Evolutionary conservation across 2,888 invertebrate genomes (phyloP), one percentile per base, ranked within the genome.

Genomic region (Congeria kusceri): DNA sequence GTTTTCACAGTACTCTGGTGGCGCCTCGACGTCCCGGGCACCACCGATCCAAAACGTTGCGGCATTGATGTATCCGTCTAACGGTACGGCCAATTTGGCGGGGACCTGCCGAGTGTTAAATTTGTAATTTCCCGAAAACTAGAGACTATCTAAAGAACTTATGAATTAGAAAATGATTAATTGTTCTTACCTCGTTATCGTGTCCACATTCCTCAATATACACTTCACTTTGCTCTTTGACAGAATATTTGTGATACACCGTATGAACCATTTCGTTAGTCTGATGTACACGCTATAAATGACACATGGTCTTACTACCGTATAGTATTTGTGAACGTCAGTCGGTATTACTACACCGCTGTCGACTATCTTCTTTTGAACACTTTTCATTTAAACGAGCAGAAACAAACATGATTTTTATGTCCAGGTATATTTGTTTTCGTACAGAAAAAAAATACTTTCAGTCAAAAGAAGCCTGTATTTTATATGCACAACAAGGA

Each of bases 81-180:
- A 39, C 39, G 39, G 39, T 15, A n/a, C 53, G 46, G 46, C 53
- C 68, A 75, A 64, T 72, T 75, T 81, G 61, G 71, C 56, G 58
- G 66, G 81, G 68, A 81, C 81, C 81, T 81, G 81, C 65, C 77
- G 63, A 59, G 58, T 53, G 67, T 62, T 70, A 80, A 64, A 74
- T 63, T 61, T 70, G 74, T 74, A 62, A 77, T 77, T 81, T 74
- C 74, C 61, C 68, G 64, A 63, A 56, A 53, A 53, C 57, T 7
- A 47, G 23, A 20, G 23, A 46, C n/a, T 53, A 44, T 64, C 20
- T 47, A 58, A 49, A 47, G 13, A 63, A 78, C 59, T 57, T 23
- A 70, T 73, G 57, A 69, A 73, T 73, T 29, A 69, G 58, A 25
- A 28, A 58, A 63, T 23, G 25, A 58, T 68, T 56, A 57, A 56